Base-by-base conservation (phyloP, 2,797 vertebrate genomes). In the Discoglossus pictus region DNA sequence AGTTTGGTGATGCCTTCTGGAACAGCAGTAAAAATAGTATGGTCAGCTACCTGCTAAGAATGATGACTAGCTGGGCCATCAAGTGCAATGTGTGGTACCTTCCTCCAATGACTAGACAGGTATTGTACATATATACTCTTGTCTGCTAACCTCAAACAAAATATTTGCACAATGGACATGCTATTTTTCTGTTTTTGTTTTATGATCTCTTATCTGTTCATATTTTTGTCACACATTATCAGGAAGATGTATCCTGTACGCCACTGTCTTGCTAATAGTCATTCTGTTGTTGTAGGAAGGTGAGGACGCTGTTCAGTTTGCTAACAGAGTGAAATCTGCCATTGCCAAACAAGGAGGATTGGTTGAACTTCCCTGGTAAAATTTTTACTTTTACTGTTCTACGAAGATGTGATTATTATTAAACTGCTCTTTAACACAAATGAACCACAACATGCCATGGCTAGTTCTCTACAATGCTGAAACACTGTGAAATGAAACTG, bases 41-140 rank as follows among this genome's bases (percentile, higher is more conserved):
- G 1, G 92, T 98, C 68, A 96, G 91, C 82, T 98, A 98, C 73
- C 83, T 99, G 61, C 88, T 99, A 64, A 80, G 94, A 38, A 92
- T 91, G 72, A 98, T 99, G 95, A 98, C 91, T 51, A 99, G 95
- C 86, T 99, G 97, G 97, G 96, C 95, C 68, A 91, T 99, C 0
- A 95, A 98, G 16, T 96, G 96, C 76, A 92, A 96, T 0, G 94
- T 99, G 61, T 98, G 97, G 96, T 98, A 98, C 80, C 79, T 99
- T 56, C 95, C 96, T 0, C 92, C 96, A 2, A 93, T 98, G 95
- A 90, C 80, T 55, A 86, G 80, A 81, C 81, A 93, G 95, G 96
- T 98, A 87, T 66, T 68, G 9, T 60, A 16, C 2, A 4, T 48
- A 15, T 62, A 4, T 0, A 25, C 65, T 15, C 6, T 12, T 35